Base-by-base conservation (phyloP, 2,888 invertebrate species). In the Helleia helle region DNA sequence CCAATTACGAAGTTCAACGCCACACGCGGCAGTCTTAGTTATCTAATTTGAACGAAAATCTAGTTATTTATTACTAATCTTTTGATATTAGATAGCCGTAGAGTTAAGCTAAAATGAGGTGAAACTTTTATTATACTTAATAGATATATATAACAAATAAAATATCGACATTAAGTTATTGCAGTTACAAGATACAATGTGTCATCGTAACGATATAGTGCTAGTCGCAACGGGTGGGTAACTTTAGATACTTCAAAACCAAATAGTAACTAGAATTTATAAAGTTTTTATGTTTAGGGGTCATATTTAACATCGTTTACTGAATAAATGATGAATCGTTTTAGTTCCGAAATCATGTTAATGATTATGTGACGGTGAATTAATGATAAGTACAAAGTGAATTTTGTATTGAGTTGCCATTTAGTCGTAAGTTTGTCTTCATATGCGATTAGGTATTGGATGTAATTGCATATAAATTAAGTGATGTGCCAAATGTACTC, bases 401-500 rank as follows among this genome's bases (percentile, higher is more conserved):
- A 18, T 40, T 26, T 38, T 40, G 40, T 42, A 36, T 26, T 12
- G 36, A 44, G 39, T 43, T 45, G 45, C 44, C 42, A 44, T 40
- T 27, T 45, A 39, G 38, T 18, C 37, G 22, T 46, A 39, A 44
- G 25, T 34, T 41, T 42, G 22, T 30, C 41, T 45, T 45, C 30
- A 25, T 26, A 31, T 17, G 34, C 2, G 12, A 34, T 11, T 18
- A 22, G 22, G 8, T 18, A 8, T 11, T 15, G 30, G 30, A 13
- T 14, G 15, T 15, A 17, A 31, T n/a, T 2, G 22, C 18, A n/a
- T 31, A 34, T 44, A 24, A 42, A 44, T 37, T 49, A 38, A 36
- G 38, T 49, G 45, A 44, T 42, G 47, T 54, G 54, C 54, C 54
- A 53, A 51, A 54, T 46, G 43, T 51, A 49, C 41, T 38, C 38